Evolutionary conservation across 2,888 invertebrate genomes (phyloP), one percentile per base, ranked within the genome.

Genomic region (Copidosoma aretas): DNA sequence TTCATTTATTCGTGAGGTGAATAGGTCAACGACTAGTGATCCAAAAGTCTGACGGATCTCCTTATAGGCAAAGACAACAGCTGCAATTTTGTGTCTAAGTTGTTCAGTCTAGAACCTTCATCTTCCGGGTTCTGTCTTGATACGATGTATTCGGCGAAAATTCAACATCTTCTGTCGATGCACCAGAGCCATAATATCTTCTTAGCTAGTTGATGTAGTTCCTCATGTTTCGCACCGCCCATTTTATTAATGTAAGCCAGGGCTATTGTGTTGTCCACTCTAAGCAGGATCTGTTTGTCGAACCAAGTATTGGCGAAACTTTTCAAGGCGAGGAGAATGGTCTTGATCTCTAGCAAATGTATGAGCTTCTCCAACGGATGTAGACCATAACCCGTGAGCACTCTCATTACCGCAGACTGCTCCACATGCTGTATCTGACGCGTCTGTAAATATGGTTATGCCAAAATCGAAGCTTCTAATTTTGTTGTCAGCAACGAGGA

Each of bases 391-490:
- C 17, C 76, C 75, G 59, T 65, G 56, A 19, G 71, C 64, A 54
- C 56, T 72, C 24, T 70, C 58, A 4, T 17, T 46, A 0, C 62
- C 51, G 32, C 65, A 72, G 21, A 43, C 60, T 12, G 71, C 75
- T 10, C 77, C 75, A 75, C 74, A 77, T 0, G 77, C 76, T 5
- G 76, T 67, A 17, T 22, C 24, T 0, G 73, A 73, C 5, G 73
- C 73, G 41, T 75, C 71, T 14, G 71, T 57, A 51, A 71, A 73
- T 24, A 73, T 73, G 21, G 62, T 70, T 12, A 39, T 32, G 17
- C 21, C 21, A 52, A 56, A 66, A 1, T 39, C 8, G 17, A 21
- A 41, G 2, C 3, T 21, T n/a, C 54, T 10, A 14, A 71, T 53
- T 0, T 62, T 49, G 46, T 68, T 68, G 10, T 51, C 68, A 3